Base-by-base conservation (phyloP, 2,888 invertebrate genomes). In the Drosophila ustulata region DNA sequence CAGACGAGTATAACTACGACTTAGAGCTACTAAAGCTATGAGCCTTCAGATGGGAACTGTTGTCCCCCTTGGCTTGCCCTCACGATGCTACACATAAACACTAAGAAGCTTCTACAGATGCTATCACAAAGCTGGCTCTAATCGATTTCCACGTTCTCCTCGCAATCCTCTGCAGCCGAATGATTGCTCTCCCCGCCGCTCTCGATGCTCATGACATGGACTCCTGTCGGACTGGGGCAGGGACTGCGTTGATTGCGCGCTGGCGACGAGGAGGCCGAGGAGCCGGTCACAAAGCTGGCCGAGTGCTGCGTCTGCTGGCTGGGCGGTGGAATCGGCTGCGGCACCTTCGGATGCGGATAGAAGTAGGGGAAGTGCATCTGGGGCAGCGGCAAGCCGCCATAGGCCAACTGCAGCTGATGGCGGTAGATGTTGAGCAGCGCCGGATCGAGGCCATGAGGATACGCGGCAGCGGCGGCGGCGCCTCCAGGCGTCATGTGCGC, bases 81-180 rank as follows among this genome's bases (percentile, higher is more conserved):
- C 47, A 55, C 64, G 6, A 47, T 52, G 47, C 68, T 53, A 73
- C 45, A 52, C 37, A 57, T 71, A 61, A 47, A 68, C 49, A 64
- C 71, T 55, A 66, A 53, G 70, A 75, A 62, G 45, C 67, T 59
- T 63, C 45, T 30, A 26, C 68, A 59, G 70, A 41, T 41, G 68
- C 70, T 82, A 83, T 83, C 83, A 83, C 83, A 88, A 77, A 65
- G 73, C 53, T 50, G 6, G 41, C 28, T 62, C 80, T 78, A 92
- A 83, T 92, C 92, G 64, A 92, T 93, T 88, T 92, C 93, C 41
- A 92, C 92, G 85, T 92, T 93, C 84, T 92, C 93, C 41, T 93
- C 92, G 47, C 91, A 89, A 39, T 92, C 92, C 63, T 91, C 92
- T 0, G 79, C 66, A 9, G 77, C 83, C 3, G 89, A 89, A 18